Base-by-base conservation (phyloP, 2,888 invertebrate species). In the Drosophila formosana region DNA sequence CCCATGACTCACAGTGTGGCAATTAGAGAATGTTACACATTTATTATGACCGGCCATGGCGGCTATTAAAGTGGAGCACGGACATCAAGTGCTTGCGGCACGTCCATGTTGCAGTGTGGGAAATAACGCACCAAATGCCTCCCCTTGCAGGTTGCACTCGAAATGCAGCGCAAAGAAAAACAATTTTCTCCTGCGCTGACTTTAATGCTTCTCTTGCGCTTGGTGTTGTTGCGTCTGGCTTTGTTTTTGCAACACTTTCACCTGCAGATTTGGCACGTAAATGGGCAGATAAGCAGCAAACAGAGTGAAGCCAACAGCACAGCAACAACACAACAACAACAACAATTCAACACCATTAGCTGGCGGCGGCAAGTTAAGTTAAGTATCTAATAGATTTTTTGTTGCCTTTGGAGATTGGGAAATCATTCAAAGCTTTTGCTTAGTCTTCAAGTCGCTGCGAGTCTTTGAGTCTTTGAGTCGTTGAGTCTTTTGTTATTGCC, bases 251-350 rank as follows among this genome's bases (percentile, higher is more conserved):
- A 84, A 84, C 86, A 84, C 83, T 84, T 84, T 82, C 82, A 87
- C 82, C 88, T 84, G 80, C 49, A 73, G 88, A 83, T 83, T 83
- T 83, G 86, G 86, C 86, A 85, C 80, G 78, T 85, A 82, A 85
- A 82, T 76, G 75, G 63, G 66, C 86, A 74, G 83, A 82, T 88
- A 84, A 82, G 66, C 47, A 18, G 18, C 45, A 52, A 61, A 34
- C 47, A 34, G 58, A 76, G 63, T 55, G 41, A 18, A 66, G 71
- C 63, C 52, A 66, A 63, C 30, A 57, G 32, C 45, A 55, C 60
- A 62, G 23, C 32, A 45, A 41, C 58, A 71, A 45, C 23, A n/a
- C n/a, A n/a, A n/a, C n/a, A n/a, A n/a, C n/a, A 45, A 46, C 28
- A 45, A 28, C 34, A 62, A 30, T n/a, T 43, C 45, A 66, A 53